Percentiles rank a stretch among this genome's conserved stretches.
Evolutionary conservation across 2,113 vertebrate species (phyloP).

Genomic region (Carollia perspicillata): DNA sequence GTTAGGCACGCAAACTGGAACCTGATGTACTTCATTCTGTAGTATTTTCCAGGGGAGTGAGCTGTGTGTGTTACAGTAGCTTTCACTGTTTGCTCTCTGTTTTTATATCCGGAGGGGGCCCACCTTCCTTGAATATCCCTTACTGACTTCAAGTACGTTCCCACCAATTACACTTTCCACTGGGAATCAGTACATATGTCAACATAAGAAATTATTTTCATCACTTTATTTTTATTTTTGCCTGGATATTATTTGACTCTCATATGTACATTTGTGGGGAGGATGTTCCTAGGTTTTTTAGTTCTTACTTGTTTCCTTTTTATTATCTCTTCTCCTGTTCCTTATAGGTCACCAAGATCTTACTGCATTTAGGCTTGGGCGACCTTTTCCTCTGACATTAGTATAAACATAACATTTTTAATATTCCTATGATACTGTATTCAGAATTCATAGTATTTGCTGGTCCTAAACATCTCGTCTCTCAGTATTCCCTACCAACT

Average conservation of each 20-base stretch:
- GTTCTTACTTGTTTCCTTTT: not conserved
- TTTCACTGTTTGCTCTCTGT: not conserved
- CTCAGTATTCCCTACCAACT: not conserved
- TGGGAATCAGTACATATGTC: not conserved
- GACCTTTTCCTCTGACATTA: not conserved
- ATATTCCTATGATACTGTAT: not conserved
- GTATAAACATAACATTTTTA: not conserved
- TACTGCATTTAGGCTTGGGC: not conserved
- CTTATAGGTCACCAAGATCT: not conserved
- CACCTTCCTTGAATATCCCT: not conserved
- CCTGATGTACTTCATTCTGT: too few species aligned
- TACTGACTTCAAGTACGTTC: too few species aligned
- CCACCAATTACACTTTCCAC: not conserved
- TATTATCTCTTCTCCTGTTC: not conserved
- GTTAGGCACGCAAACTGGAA: not conserved
- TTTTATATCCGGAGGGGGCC: not conserved
- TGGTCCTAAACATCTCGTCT: not conserved
- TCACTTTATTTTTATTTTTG: not conserved
- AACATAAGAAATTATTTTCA: not conserved
- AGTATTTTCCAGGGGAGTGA: not conserved
- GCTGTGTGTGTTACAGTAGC: not conserved
- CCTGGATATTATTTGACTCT: not conserved
- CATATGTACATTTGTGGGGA: not conserved
- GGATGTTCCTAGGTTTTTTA: not conserved
- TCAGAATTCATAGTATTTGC: not conserved